Conservation (phyloP, 2,797 vertebrate species). For the Falco concolor region DNA sequence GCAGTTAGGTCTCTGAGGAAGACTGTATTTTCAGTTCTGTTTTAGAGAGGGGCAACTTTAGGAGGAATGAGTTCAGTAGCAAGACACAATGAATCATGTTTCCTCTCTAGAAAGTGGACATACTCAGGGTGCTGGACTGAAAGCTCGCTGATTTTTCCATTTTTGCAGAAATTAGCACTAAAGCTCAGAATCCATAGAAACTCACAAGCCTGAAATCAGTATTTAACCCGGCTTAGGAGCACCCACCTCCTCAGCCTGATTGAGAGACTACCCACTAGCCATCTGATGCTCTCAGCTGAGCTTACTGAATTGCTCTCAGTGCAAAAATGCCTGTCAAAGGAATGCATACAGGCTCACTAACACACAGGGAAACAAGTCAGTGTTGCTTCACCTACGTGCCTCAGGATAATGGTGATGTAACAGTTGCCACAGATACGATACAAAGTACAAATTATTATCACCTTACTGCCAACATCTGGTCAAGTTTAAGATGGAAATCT, state of each 20-base stretch:
- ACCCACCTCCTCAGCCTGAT: background rate
- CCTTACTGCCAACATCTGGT: slow-evolving; percentile 73
- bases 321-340: background rate
- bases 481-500: slow-evolving; percentile 74
- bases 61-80: background rate
- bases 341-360: background rate
- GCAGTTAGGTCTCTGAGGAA: background rate
- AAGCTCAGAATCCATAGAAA: background rate
- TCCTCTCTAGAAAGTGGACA: background rate
- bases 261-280: background rate
- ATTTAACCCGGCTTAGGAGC: background rate
- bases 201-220: background rate
- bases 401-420: background rate
- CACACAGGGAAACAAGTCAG: background rate
- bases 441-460: slow-evolving; percentile 56
- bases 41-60: background rate
- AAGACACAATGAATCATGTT: background rate
- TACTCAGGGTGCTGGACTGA: background rate
- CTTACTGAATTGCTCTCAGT: background rate
- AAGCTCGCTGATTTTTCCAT: background rate
- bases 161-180: background rate
- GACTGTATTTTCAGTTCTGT: background rate
- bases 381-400: background rate
- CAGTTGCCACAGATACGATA: background rate
- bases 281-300: background rate